phyloP scores from a whole-genome alignment of 2,888 invertebrate species.

The Chrysolina oricalcia region DNA sequence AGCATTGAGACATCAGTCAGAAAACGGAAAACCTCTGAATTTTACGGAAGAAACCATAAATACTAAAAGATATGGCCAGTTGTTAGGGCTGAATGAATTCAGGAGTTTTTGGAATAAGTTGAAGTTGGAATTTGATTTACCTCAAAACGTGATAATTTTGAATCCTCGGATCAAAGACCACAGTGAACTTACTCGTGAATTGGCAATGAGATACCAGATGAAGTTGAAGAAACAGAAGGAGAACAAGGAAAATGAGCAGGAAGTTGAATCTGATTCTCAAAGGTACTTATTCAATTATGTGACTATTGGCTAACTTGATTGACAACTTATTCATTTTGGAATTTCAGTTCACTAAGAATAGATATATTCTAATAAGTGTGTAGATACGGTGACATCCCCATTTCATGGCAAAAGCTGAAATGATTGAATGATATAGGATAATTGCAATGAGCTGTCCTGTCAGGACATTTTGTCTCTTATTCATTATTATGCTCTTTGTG shows the following conservation, averaged over 20 bases:
- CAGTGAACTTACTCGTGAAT: constrained; percentile 68
- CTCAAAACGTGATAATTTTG: constrained; percentile 75
- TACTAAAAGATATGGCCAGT: constrained; percentile 55
- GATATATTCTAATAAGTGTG: too few relatives aligned
- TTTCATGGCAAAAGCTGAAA: too few relatives aligned
- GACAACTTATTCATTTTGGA: too few relatives aligned
- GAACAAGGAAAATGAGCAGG: constrained; percentile 40
- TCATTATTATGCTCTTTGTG: too few relatives aligned
- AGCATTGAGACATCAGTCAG: constrained; percentile 10
- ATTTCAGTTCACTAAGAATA: too few relatives aligned
- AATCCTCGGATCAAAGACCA: constrained; percentile 74
- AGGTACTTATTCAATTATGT: not conserved
- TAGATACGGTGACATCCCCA: too few relatives aligned
- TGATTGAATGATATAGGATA: too few relatives aligned
- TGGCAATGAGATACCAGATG: constrained; percentile 69
- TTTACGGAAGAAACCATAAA: constrained; percentile 30
- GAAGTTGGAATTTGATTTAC: constrained; percentile 72
- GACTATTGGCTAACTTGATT: too few relatives aligned
- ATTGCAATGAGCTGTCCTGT: too few relatives aligned
- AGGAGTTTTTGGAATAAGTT: constrained; percentile 45
- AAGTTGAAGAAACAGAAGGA: constrained; percentile 58
- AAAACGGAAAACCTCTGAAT: constrained; percentile 13
- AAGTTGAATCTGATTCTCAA: constrained; percentile 2
- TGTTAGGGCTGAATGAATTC: constrained; percentile 59
- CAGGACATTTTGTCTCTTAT: too few relatives aligned